These are phyloP conservation scores for Schizothorax lantsangensis DNA, from an alignment of 2,797 vertebrate genomes.

Conservation along the genomic window DNA sequence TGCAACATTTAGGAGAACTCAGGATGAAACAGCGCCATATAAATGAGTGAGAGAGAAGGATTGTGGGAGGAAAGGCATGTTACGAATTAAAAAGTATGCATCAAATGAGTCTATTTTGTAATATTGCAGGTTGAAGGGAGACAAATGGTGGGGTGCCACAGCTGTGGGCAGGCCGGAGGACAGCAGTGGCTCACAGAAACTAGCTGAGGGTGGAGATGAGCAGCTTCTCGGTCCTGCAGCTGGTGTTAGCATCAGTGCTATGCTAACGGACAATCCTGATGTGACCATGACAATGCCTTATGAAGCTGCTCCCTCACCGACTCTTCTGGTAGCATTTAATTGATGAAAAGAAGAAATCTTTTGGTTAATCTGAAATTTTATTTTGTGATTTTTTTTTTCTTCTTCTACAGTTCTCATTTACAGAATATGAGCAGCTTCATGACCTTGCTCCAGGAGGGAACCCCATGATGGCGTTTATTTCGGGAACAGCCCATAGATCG, in stretches of 20 bases:
- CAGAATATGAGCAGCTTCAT: conserved; percentile 41
- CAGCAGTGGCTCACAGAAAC: not conserved
- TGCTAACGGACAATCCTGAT: not conserved
- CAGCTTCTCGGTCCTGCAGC: conserved; percentile 19
- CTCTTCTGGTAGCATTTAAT: not conserved
- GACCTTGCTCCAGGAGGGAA: conserved; percentile 62
- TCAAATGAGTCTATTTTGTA: not conserved
- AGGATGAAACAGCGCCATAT: conserved; percentile 59
- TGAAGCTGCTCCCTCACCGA: not conserved
- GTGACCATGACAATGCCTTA: not conserved
- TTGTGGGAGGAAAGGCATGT: not conserved
- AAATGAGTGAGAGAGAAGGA: conserved; percentile 56
- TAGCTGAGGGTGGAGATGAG: conserved; percentile 11
- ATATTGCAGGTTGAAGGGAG: conserved; percentile 60
- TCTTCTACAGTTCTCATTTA: conserved; percentile 43
- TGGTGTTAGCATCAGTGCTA: not conserved
- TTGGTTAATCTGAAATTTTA: not conserved
- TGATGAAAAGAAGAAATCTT: not conserved
- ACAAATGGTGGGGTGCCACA: conserved; percentile 50
- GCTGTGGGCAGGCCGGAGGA: not conserved
- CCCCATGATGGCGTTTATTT: conserved; percentile 66
- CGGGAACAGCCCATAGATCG: conserved; percentile 56
- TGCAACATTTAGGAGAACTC: conserved; percentile 64
- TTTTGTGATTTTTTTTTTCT: not conserved
- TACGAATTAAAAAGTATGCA: no score